Percentiles rank a stretch among this genome's conserved stretches.
These are phyloP conservation scores for Hepsetus odoe DNA, from an alignment of 2,113 vertebrate species.

Conservation along the genomic window DNA sequence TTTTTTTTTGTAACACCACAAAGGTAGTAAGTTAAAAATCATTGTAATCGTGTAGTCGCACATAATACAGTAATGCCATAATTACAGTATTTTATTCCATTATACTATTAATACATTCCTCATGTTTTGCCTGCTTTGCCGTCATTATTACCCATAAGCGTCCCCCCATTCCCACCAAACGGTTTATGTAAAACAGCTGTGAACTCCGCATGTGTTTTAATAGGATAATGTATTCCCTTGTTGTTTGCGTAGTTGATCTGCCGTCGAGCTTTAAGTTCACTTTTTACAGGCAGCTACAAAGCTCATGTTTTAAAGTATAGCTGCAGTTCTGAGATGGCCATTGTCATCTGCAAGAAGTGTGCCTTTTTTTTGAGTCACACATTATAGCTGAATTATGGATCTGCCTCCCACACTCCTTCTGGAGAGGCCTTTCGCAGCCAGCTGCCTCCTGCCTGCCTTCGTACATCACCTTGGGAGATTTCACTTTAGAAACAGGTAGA, in stretches of 20 bases:
- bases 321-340: constrained; percentile 42
- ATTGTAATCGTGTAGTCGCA: too few species aligned
- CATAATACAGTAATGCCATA: too few species aligned
- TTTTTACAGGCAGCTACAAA: background rate
- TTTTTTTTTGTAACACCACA: too few species aligned
- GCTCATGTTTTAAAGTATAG: constrained; percentile 34
- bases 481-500: constrained; percentile 18
- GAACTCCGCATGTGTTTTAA: background rate
- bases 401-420: constrained; percentile 74
- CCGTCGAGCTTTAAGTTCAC: background rate
- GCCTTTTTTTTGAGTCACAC: constrained; percentile 58
- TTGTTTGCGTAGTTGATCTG: background rate
- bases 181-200: background rate
- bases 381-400: constrained; percentile 57
- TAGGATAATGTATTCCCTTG: background rate
- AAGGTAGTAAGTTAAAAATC: too few species aligned
- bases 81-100: too few species aligned
- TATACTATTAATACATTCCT: background rate
- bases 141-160: too few species aligned
- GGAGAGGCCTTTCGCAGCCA: constrained; percentile 62
- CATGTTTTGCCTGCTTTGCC: background rate
- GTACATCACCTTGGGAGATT: constrained; percentile 36
- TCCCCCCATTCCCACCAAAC: background rate
- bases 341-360: constrained; percentile 55
- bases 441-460: constrained; percentile 59